These are phyloP conservation scores for Limnephilus auricula DNA, from an alignment of 2,888 invertebrate genomes.

Conservation along the genomic window DNA sequence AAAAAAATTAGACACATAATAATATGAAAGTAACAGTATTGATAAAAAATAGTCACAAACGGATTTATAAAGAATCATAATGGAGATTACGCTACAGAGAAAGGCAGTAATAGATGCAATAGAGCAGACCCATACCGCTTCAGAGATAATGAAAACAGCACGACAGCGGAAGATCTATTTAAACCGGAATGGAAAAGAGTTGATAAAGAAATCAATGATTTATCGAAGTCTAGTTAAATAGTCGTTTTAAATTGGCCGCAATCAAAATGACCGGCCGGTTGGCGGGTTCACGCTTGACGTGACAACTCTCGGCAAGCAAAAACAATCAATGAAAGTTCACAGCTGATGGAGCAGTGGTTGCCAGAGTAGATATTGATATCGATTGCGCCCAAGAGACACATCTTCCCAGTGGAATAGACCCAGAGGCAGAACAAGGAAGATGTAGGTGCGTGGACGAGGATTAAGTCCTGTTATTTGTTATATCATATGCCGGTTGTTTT, in stretches of 20 bases:
- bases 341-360: neutral
- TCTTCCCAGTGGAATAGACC: too few relatives aligned
- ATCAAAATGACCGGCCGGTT: constrained; percentile 11
- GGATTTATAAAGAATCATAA: constrained; percentile 18
- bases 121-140: neutral
- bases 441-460: too few relatives aligned
- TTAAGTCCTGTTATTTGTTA: too few relatives aligned
- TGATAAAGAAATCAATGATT: constrained; percentile 10
- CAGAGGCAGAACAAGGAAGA: too few relatives aligned
- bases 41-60: constrained; percentile 13
- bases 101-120: neutral
- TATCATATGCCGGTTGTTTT: too few relatives aligned
- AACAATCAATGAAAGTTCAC: constrained; percentile 22
- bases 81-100: constrained; percentile 57
- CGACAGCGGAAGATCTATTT: neutral
- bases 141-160: neutral
- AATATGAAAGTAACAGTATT: neutral
- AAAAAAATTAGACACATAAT: neutral
- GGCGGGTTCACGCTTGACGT: neutral
- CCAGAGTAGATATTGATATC: neutral
- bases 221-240: constrained; percentile 2
- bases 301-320: neutral
- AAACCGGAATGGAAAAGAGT: neutral
- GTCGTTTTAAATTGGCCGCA: neutral
- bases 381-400: too few relatives aligned